phyloP scores from a whole-genome alignment of 2,888 invertebrate species.

The Temnothorax unifasciatus region DNA sequence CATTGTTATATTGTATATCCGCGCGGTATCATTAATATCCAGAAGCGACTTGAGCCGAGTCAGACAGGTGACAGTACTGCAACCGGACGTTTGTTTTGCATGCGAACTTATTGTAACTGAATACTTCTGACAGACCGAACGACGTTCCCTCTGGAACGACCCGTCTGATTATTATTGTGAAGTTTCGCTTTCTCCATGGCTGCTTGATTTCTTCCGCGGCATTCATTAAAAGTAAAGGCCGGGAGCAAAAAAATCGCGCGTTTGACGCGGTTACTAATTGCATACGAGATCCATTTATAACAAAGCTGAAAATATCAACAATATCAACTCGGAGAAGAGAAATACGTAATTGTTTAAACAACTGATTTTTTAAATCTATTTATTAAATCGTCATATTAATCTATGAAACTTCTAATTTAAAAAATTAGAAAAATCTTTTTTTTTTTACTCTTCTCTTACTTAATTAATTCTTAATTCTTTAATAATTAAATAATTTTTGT shows the following conservation, averaged over 20 bases:
- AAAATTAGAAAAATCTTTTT: neutral
- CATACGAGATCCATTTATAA: constrained; percentile 26
- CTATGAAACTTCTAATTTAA: neutral
- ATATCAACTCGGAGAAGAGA: neutral
- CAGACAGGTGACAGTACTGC: constrained; percentile 54
- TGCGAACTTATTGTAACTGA: constrained; percentile 65
- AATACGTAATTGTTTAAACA: neutral
- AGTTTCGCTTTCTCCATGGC: constrained; percentile 48
- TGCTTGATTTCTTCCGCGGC: constrained; percentile 2
- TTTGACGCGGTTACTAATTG: constrained; percentile 13
- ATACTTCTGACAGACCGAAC: constrained; percentile 67
- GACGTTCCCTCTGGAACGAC: constrained; percentile 54
- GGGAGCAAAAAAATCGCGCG: neutral
- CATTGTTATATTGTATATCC: constrained; percentile 60
- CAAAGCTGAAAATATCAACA: neutral
- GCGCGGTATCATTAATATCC: constrained; percentile 71
- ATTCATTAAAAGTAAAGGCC: constrained; percentile 22
- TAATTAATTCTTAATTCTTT: neutral
- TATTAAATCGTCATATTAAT: neutral
- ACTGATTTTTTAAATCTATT: neutral
- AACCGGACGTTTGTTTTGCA: constrained; percentile 57
- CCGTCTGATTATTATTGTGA: constrained; percentile 36
- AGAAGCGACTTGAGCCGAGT: constrained; percentile 54
- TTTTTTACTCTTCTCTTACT: neutral
- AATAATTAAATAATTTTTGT: neutral